Base-by-base conservation (phyloP, 2,888 invertebrate species). In the Eupithecia centaureata region DNA sequence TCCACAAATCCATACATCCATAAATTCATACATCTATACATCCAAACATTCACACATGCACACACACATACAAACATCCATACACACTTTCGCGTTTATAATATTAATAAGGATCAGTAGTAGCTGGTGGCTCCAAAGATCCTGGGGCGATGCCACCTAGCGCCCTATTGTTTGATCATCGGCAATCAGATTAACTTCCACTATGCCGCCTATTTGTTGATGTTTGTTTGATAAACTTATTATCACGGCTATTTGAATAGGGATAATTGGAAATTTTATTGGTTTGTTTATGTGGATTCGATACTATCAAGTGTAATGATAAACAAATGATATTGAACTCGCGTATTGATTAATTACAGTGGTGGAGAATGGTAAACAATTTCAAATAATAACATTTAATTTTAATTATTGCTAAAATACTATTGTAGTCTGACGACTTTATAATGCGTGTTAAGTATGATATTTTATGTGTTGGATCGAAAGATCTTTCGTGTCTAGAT, bases 151-250 rank as follows among this genome's bases (percentile, higher is more conserved):
- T 63, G 72, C 64, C 67, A 70, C 51, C 68, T 62, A 65, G 66
- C 56, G 63, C 32, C 47, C 65, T 67, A 77, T 77, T 82, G 80
- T 81, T 80, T 79, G 77, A 76, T 79, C 71, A 56, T 57, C 65
- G 70, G 73, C 76, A 79, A 82, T 76, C 71, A 72, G 77, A 82
- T 83, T 79, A 79, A 72, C 68, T 72, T 52, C 67, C 63, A 67
- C 65, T 67, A 67, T 64, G 62, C 30, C 65, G 61, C 52, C 67
- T 68, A 71, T 75, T 74, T 75, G 69, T 73, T 72, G 57, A 67
- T 72, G 65, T 72, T 70, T 60, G 59, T 64, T 67, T 62, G 63
- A 64, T 68, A 70, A 70, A 71, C 57, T 68, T 73, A 72, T 72
- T 75, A 65, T 66, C 52, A 35, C 27, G 58, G 47, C 52, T 73